phyloP scores from a whole-genome alignment of 2,797 vertebrate species.

The Sorex maritimensis region DNA sequence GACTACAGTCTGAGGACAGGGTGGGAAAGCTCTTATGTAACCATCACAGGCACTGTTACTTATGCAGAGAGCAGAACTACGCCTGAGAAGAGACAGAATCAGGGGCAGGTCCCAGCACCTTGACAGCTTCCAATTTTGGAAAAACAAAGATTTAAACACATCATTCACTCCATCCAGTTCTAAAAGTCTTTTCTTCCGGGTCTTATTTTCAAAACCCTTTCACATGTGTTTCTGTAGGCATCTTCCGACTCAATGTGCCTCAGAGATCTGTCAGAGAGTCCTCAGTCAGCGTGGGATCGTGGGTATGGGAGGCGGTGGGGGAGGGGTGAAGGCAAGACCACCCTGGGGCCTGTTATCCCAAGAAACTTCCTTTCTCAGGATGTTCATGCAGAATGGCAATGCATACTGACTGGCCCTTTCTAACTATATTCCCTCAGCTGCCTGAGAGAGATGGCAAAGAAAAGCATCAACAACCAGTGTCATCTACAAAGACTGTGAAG shows the following conservation, averaged over 20 bases:
- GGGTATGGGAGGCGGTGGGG: not conserved
- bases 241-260: not conserved
- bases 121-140: not conserved
- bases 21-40: not conserved
- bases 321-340: not conserved
- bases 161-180: fast-evolving
- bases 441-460: not conserved
- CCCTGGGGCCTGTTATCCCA: not conserved
- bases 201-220: not conserved
- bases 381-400: not conserved
- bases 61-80: not conserved
- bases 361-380: not conserved
- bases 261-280: not conserved
- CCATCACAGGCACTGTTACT: not conserved
- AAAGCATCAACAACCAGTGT: not conserved
- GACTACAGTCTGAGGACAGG: not conserved
- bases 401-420: not conserved
- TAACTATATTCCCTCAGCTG: not conserved
- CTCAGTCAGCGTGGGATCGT: not conserved
- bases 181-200: not conserved
- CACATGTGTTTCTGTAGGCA: not conserved
- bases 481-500: not conserved
- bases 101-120: not conserved
- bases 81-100: not conserved
- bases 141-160: not conserved